A percentile compares a stretch with the other conserved stretches of the same genome.
phyloP scores from a whole-genome alignment of 92 coral and sea anemone genomes.

The Diadumene lineata region DNA sequence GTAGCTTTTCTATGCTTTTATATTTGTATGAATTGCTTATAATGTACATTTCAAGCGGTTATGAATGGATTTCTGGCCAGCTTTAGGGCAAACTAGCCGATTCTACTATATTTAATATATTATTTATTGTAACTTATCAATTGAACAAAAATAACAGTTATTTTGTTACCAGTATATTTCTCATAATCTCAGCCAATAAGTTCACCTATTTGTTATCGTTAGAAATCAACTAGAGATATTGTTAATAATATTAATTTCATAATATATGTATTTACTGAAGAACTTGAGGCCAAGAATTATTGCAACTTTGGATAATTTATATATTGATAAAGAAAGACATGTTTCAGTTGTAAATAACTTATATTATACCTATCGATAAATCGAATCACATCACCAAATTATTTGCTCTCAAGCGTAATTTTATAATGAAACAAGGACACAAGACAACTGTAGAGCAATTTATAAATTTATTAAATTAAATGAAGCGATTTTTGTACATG shows the following conservation, averaged over 20 bases:
- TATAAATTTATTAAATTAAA: conserved; percentile 49
- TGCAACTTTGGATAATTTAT: conserved; percentile 69
- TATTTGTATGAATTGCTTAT: conserved; percentile 77
- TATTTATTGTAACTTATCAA: conserved; percentile 96
- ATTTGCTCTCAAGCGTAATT: conserved; percentile 50
- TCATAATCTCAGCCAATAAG: conserved; percentile 32
- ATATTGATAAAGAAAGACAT: conserved; percentile 11
- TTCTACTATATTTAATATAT: conserved; percentile 80
- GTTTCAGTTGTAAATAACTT: conserved; percentile 37
- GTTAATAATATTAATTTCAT: conserved; percentile 73
- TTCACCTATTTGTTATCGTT: conserved; percentile 87
- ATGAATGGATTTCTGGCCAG: conserved; percentile 67
- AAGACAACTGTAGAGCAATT: conserved; percentile 49
- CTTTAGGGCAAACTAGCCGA: conserved; percentile 40
- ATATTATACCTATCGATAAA: conserved; percentile 7
- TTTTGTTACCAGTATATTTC: conserved; percentile 86
- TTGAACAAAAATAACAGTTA: conserved; percentile 78
- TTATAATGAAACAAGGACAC: conserved; percentile 29
- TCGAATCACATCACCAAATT: conserved; percentile 31
- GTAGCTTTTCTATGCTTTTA: conserved; percentile 85
- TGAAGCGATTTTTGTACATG: conserved; percentile 15
- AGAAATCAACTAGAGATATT: conserved; percentile 19
- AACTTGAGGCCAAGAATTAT: conserved; percentile 24
- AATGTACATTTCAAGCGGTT: conserved; percentile 83
- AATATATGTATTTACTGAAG: conserved; percentile 65